Percentiles rank a stretch among this genome's conserved stretches.
Evolutionary conservation across 1,140 invertebrate species (phyloP).

Genomic region (Apis laboriosa): DNA sequence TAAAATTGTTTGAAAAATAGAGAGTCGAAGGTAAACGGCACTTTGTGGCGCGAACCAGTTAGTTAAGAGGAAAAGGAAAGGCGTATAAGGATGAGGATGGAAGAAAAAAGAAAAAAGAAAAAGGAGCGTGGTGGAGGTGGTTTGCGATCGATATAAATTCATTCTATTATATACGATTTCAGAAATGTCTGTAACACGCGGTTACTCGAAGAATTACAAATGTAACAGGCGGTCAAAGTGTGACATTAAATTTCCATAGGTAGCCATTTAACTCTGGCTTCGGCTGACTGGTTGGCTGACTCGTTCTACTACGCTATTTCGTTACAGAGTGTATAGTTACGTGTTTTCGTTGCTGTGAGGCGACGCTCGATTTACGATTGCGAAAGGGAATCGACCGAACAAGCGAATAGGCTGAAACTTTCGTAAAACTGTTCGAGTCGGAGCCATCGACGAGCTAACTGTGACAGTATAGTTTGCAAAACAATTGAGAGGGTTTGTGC

Average conservation of each 20-base stretch:
- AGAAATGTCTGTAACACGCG: slow-evolving; percentile 56
- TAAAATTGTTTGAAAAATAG: slow-evolving; percentile 19
- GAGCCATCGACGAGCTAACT: no score
- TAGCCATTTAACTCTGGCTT: slow-evolving; percentile 56
- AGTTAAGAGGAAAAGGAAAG: not conserved
- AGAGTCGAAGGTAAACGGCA: not conserved
- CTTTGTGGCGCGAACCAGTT: not conserved
- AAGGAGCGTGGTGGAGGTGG: not conserved
- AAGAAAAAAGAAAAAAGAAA: not conserved
- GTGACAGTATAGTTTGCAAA: no score
- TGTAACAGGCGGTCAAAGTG: slow-evolving; percentile 63
- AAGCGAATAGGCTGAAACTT: no score
- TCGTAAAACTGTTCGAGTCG: no score
- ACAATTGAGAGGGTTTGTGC: no score
- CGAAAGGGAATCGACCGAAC: no score
- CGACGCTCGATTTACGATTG: no score
- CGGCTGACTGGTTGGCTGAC: slow-evolving; percentile 22
- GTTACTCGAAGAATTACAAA: slow-evolving; percentile 69
- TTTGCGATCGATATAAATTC: slow-evolving; percentile 65
- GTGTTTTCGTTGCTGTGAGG: slow-evolving; percentile 11
- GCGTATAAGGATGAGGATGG: no score
- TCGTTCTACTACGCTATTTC: slow-evolving; percentile 60
- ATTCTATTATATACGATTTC: slow-evolving; percentile 57
- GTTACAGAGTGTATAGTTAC: slow-evolving; percentile 57
- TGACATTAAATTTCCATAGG: slow-evolving; percentile 68